Conservation (phyloP, 92 coral and sea anemone genomes). For the Bergia sp. region DNA sequence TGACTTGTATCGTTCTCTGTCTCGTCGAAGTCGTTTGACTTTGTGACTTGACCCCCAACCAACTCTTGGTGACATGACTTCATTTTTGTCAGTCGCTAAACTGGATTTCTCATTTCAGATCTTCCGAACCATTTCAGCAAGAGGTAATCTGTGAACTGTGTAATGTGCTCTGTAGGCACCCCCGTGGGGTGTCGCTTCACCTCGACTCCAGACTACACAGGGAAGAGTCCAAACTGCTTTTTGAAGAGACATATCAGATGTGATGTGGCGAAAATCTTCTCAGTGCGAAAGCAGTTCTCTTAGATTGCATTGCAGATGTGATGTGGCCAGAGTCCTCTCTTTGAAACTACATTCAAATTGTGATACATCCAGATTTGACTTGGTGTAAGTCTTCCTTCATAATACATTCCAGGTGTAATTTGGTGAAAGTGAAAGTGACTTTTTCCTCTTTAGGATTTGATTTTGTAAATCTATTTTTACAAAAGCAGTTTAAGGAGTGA, state of each 20-base stretch:
- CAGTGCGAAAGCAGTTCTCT: too few relatives aligned
- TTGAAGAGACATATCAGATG: conserved; percentile 49
- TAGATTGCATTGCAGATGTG: too few relatives aligned
- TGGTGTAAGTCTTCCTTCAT: neutral
- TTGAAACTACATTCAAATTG: neutral
- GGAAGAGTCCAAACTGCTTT: conserved; percentile 66
- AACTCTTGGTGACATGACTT: too few relatives aligned
- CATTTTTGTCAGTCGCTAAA: neutral
- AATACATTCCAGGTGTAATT: neutral
- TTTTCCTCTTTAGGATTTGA: neutral
- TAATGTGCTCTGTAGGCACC: conserved; percentile 90
- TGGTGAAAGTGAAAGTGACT: neutral
- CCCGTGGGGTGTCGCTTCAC: conserved; percentile 88
- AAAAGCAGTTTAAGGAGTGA: neutral
- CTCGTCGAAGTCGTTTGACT: too few relatives aligned
- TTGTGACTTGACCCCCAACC: too few relatives aligned
- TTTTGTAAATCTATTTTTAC: neutral
- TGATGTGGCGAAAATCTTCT: neutral
- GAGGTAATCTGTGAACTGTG: conserved; percentile 86
- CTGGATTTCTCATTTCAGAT: conserved; percentile 52
- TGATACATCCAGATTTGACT: too few relatives aligned
- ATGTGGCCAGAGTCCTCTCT: neutral
- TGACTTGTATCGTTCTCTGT: too few relatives aligned
- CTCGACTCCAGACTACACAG: conserved; percentile 77
- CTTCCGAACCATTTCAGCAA: conserved; percentile 80